Percentiles rank a stretch among this genome's conserved stretches.
Evolutionary conservation across 2,797 vertebrate genomes (phyloP).

Genomic region (Arrhamphus sclerolepis): DNA sequence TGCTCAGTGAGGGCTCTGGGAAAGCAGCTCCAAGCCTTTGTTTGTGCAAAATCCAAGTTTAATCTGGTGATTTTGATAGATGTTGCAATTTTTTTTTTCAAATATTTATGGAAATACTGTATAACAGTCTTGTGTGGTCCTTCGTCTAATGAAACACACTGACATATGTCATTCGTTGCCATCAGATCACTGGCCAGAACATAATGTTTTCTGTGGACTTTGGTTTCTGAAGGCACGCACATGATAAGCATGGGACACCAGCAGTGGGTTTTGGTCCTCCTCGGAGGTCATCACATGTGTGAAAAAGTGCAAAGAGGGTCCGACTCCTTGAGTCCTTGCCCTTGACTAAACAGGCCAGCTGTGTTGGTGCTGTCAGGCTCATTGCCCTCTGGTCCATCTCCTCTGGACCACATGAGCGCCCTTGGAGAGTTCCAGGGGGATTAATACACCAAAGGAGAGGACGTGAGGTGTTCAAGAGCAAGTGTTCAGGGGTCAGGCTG

Average conservation of each 20-base stretch:
- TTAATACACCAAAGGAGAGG: slow-evolving; percentile 67
- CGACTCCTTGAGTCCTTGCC: slow-evolving; percentile 26
- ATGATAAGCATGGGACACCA: slow-evolving; percentile 12
- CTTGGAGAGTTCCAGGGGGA: slow-evolving; percentile 58
- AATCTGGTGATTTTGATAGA: slow-evolving; percentile 73
- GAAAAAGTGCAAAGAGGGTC: slow-evolving; percentile 31
- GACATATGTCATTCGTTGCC: slow-evolving; percentile 38
- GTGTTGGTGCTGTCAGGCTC: slow-evolving; percentile 80
- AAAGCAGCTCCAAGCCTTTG: slow-evolving; percentile 58
- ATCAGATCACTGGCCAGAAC: slow-evolving; percentile 57
- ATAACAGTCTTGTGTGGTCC: slow-evolving; percentile 80
- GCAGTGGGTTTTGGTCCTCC: slow-evolving; percentile 22
- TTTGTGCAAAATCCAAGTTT: slow-evolving; percentile 72
- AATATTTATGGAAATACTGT: slow-evolving; percentile 75
- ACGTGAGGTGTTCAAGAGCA: slow-evolving; percentile 59
- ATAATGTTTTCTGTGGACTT: slow-evolving; percentile 34
- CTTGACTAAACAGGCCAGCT: slow-evolving; percentile 60
- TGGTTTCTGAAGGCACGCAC: slow-evolving; percentile 36
- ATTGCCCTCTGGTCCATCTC: slow-evolving; percentile 69
- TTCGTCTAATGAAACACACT: slow-evolving; percentile 70
- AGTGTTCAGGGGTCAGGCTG: slow-evolving; percentile 68
- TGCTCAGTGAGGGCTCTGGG: slow-evolving; percentile 40
- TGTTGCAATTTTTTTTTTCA: slow-evolving; percentile 73
- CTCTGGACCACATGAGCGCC: slow-evolving; percentile 60
- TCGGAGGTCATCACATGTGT: slow-evolving; percentile 43